These are phyloP conservation scores for Patella depressa DNA, from an alignment of 2,888 invertebrate genomes.

Conservation along the genomic window DNA sequence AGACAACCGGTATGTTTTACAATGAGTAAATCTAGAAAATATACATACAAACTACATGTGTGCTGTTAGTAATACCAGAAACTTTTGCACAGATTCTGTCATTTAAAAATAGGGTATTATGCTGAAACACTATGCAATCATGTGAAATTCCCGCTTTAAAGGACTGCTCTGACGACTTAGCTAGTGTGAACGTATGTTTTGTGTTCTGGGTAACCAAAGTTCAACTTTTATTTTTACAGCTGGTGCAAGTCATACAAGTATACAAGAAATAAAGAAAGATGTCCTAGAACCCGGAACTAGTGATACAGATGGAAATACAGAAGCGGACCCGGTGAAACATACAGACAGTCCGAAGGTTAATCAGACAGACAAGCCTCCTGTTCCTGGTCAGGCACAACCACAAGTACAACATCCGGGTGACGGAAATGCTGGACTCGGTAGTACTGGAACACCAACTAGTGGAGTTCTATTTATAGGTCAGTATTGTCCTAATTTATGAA, in stretches of 20 bases:
- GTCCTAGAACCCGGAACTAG: slow-evolving; percentile 5
- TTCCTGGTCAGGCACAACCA: neutral
- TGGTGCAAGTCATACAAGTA: neutral
- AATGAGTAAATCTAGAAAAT: no score
- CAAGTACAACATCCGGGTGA: neutral
- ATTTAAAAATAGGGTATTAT: no score
- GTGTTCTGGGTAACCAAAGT: no score
- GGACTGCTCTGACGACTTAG: no score
- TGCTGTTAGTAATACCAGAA: no score
- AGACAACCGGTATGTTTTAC: no score
- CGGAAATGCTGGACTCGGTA: neutral
- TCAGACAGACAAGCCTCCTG: neutral
- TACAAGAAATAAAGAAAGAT: slow-evolving; percentile 18
- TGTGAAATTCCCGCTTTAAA: no score
- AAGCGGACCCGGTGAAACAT: neutral
- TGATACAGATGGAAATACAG: neutral
- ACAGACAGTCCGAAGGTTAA: neutral
- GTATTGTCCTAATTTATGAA: no score
- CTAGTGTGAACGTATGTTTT: no score
- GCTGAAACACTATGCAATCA: no score
- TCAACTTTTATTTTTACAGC: neutral
- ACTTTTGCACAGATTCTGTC: no score
- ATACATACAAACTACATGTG: no score
- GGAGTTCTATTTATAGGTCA: slow-evolving; percentile 1
- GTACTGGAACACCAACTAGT: neutral